Conservation (phyloP, 2,113 vertebrate genomes). For the Procavia capensis region DNA sequence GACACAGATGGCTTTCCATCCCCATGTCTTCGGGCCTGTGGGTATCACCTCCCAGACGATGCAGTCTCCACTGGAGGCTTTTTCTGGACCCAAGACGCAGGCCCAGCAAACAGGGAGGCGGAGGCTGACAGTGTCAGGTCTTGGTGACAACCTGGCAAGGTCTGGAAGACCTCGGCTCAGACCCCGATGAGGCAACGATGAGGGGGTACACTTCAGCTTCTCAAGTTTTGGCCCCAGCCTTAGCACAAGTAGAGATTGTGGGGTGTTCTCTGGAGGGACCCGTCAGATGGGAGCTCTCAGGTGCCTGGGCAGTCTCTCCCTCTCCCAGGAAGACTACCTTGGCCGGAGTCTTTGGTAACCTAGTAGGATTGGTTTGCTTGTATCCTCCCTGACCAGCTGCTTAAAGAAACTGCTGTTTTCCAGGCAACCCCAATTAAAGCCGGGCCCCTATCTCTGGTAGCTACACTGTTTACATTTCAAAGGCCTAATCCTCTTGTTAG, state of each 20-base stretch:
- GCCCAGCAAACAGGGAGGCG: neutral
- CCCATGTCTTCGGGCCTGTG: fast-evolving
- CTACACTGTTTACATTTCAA: slow-evolving; percentile 77
- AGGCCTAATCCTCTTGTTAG: slow-evolving; percentile 54
- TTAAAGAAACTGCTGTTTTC: slow-evolving; percentile 60
- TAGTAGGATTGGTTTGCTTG: slow-evolving; percentile 5
- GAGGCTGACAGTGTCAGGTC: neutral
- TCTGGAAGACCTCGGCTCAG: neutral
- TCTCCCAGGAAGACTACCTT: neutral
- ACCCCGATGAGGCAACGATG: neutral
- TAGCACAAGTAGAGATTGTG: too few relatives aligned
- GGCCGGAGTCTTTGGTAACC: neutral
- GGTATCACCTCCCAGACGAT: fast-evolving
- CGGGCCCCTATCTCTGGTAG: slow-evolving; percentile 65
- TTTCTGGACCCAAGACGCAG: neutral
- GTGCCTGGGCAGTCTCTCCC: neutral
- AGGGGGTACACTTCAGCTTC: neutral
- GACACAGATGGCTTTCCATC: fast-evolving
- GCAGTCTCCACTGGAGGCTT: neutral
- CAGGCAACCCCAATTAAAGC: slow-evolving; percentile 64
- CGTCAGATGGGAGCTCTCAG: fast-evolving
- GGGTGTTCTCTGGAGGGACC: too few relatives aligned
- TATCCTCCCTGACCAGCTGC: neutral
- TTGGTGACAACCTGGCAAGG: neutral
- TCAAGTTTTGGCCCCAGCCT: neutral